A percentile compares a stretch with the other conserved stretches of the same genome.
These are phyloP conservation scores for Strix occidentalis DNA, from an alignment of 2,797 vertebrate genomes.

Conservation along the genomic window DNA sequence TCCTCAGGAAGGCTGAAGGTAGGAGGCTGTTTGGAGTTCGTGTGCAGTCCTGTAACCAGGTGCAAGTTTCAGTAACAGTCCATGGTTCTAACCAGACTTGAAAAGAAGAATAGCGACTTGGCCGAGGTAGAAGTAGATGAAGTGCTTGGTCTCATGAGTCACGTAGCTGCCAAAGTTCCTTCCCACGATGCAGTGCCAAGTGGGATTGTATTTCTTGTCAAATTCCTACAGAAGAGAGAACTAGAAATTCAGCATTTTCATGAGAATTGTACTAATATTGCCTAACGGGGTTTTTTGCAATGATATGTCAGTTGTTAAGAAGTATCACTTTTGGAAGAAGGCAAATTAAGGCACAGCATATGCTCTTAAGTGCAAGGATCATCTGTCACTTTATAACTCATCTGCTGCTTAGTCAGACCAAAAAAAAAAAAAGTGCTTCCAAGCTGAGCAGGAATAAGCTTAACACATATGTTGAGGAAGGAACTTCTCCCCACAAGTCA, in stretches of 20 bases:
- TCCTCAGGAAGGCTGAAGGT: slow-evolving; percentile 74
- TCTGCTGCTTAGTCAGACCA: slow-evolving; percentile 9
- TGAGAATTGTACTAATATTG: not conserved
- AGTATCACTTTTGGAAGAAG: not conserved
- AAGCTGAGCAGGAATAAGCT: not conserved
- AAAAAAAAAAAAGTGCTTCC: not conserved
- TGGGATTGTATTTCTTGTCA: slow-evolving; percentile 98
- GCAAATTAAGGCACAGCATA: slow-evolving; percentile 28
- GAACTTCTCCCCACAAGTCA: not conserved
- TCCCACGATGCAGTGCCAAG: slow-evolving; percentile 98
- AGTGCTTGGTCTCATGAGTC: slow-evolving; percentile 97
- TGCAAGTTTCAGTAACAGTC: slow-evolving; percentile 57
- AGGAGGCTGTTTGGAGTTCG: slow-evolving; percentile 78
- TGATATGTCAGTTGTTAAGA: not conserved
- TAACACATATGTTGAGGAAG: not conserved
- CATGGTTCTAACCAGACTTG: slow-evolving; percentile 87
- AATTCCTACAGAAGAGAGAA: slow-evolving; percentile 83
- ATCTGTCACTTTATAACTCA: not conserved
- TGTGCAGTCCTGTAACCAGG: slow-evolving; percentile 63
- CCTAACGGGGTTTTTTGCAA: not conserved
- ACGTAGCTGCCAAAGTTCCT: slow-evolving; percentile 97
- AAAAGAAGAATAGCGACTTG: slow-evolving; percentile 98
- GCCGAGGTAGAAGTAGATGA: slow-evolving; percentile 99
- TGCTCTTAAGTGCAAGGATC: slow-evolving; percentile 2
- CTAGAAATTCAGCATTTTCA: not conserved